Evolutionary conservation across 2,888 invertebrate genomes (phyloP), one percentile per base, ranked within the genome.

Genomic region (Gymnoscelis rufifasciata): DNA sequence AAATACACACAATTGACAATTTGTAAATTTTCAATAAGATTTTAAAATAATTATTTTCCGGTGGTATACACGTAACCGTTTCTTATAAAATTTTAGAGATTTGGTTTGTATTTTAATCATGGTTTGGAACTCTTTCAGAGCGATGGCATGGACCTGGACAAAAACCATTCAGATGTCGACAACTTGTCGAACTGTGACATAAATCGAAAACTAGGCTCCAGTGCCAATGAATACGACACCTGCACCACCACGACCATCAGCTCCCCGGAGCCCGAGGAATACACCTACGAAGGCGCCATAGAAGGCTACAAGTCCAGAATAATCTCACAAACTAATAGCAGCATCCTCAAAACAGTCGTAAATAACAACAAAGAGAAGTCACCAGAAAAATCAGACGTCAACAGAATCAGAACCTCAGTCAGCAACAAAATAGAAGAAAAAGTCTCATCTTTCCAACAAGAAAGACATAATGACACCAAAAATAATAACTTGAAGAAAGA

Each of bases 251-350:
- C 91, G 58, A 91, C 92, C 31, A 90, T 91, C 58, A 92, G 91
- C 70, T 91, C 93, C 33, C 91, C 92, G 1, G 92, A 93, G 75
- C 91, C 91, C 24, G 91, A 94, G 65, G 95, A 95, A 74, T 95
- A 95, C 77, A 95, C 95, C 0, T 96, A 95, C 74, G 95, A 96
- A 78, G 93, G 94, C 62, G 95, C 95, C 62, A 95, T 95, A 61
- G 93, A 95, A 70, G 93, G 94, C 60, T 96, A 96, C 78, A 93
- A 95, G 62, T 93, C 94, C 40, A 90, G 94, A 59, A 94, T 93
- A 36, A 91, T 93, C 62, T 91, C 91, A 28, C 88, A 90, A 62
- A 90, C 90, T 23, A 84, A 82, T 66, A 82, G 86, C 57, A 81
- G 69, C 51, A 81, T 84, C 30, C 74, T 84, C 47, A 83, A 86